These are phyloP conservation scores for Diloba caeruleocephala DNA, from an alignment of 2,888 invertebrate species.

Conservation along the genomic window DNA sequence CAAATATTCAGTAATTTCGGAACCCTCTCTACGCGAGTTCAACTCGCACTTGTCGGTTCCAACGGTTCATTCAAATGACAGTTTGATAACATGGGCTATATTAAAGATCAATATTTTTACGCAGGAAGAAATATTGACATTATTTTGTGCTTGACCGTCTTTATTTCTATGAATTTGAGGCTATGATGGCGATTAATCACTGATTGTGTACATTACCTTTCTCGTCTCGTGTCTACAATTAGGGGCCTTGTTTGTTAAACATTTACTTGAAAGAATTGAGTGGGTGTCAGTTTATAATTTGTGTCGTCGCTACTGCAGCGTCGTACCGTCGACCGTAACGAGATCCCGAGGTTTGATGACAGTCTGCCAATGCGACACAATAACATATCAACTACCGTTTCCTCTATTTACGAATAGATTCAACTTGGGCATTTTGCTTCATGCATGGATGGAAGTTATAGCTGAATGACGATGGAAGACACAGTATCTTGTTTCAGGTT, in stretches of 20 bases:
- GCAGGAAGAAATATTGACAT: too few species aligned
- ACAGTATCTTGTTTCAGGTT: too few species aligned
- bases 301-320: conserved; percentile 1
- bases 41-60: too few species aligned
- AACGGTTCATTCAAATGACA: neutral
- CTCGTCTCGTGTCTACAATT: conserved; percentile 12
- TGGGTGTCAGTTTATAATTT: conserved; percentile 53
- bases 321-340: conserved; percentile 33
- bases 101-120: neutral
- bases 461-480: too few species aligned
- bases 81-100: neutral
- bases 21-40: too few species aligned
- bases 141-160: neutral
- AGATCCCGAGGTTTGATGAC: conserved; percentile 25
- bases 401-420: neutral
- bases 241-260: conserved; percentile 70
- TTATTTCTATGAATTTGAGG: conserved; percentile 5
- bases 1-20: too few species aligned
- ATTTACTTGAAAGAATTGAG: conserved; percentile 67
- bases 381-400: conserved; percentile 1
- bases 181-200: conserved; percentile 8
- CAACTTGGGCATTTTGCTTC: too few species aligned
- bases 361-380: conserved; percentile 5
- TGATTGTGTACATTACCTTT: conserved; percentile 4
- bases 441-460: too few species aligned